Evolutionary conservation across 2,797 vertebrate genomes (phyloP), one percentile per base, ranked within the genome.

Genomic region (Valencia hispanica): DNA sequence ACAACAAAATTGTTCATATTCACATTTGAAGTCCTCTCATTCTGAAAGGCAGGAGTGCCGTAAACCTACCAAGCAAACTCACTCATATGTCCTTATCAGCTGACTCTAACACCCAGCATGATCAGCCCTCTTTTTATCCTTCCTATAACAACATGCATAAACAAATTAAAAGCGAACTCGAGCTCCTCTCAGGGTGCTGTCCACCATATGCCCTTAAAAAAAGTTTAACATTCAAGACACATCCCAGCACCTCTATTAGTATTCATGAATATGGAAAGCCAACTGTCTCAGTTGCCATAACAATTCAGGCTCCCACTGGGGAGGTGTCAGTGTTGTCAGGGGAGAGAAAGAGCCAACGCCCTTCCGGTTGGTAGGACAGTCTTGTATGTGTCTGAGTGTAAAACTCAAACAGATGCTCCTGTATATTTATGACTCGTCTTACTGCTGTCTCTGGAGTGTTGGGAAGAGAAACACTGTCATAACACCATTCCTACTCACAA

Each of bases 231-330:
- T 92, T 90, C 86, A 84, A 80, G 92, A 89, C 89, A 78, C 85
- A 91, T 89, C 78, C 78, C 78, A 50, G 85, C 78, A 84, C 83
- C 76, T 79, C 93, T 84, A 92, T 94, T 89, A 93, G 80, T 87
- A 88, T 88, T 91, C 88, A 94, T 93, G 86, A 90, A 91, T 94
- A 94, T 94, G 94, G 82, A 94, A 94, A 94, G 91, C 81, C 83
- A 85, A 88, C 93, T 94, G 92, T 90, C 89, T 90, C 80, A 79
- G 83, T 91, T 84, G 89, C 86, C 87, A 86, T 88, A 87, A 87
- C 74, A 48, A 88, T 90, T 84, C 68, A 4, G 53, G 63, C 79
- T 81, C 92, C 90, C 80, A 86, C 86, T 88, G 91, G 87, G n/a
- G 92, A 89, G 79, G 86, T 93, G 92, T 94, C 93, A 94, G 82